phyloP scores from a whole-genome alignment of 2,113 vertebrate species.

The Pogona vitticeps region DNA sequence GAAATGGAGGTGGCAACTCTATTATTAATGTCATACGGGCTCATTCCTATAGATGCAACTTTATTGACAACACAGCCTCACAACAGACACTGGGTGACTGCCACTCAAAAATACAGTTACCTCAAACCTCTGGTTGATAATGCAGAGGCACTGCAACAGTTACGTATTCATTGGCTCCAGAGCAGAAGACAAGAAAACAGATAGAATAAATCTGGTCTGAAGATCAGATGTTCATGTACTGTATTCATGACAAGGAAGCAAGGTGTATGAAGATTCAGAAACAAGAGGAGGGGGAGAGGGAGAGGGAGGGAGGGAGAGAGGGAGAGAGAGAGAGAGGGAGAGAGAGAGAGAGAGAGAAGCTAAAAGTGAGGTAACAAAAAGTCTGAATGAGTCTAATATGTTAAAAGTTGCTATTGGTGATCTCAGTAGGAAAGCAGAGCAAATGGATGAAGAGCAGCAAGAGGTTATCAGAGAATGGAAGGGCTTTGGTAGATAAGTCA shows the following conservation, averaged over 20 bases:
- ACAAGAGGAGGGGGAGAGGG: not conserved
- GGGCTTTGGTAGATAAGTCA: not conserved
- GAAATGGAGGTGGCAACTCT: not conserved
- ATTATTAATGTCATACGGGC: not conserved
- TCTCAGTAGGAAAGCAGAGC: not conserved
- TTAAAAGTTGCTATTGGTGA: not conserved
- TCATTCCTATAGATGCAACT: not conserved
- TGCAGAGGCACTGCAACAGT: too few relatives aligned
- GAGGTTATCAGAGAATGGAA: not conserved
- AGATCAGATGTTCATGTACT: not conserved
- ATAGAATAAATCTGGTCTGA: not conserved
- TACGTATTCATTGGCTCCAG: not conserved
- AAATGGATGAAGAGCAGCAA: not conserved
- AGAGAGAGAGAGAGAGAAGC: not conserved
- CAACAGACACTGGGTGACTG: not conserved
- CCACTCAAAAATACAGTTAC: not conserved
- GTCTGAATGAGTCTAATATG: not conserved
- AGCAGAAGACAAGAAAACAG: not conserved
- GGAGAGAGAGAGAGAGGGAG: not conserved
- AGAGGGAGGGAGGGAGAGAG: not conserved
- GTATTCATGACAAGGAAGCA: not conserved
- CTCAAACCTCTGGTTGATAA: not conserved
- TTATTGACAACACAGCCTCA: not conserved
- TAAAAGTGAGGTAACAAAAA: too few relatives aligned
- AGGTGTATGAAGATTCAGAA: not conserved